A percentile compares a stretch with the other conserved stretches of the same genome.
Conservation (phyloP, 1,140 invertebrate genomes). For the Harpegnathos saltator region DNA sequence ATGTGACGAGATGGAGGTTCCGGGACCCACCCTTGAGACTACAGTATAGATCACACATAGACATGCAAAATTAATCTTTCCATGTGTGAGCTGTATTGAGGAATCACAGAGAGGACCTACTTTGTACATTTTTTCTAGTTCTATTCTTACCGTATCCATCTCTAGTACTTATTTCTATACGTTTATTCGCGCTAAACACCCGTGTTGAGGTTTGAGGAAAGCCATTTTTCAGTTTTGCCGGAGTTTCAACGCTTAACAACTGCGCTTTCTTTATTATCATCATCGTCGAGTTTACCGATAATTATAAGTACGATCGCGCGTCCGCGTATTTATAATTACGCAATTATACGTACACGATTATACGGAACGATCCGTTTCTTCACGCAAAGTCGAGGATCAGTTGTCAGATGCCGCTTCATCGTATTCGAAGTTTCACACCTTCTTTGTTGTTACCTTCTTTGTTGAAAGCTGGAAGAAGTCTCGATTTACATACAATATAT, state of each 20-base stretch:
- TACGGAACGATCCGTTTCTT: no score
- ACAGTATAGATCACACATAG: constrained; percentile 93
- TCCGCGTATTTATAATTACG: no score
- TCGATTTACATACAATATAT: constrained; percentile 7
- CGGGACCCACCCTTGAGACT: constrained; percentile 94
- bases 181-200: not conserved
- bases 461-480: no score
- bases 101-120: constrained; percentile 55
- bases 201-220: constrained; percentile 13
- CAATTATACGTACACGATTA: no score
- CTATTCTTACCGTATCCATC: constrained; percentile 57
- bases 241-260: not conserved
- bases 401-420: no score
- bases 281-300: constrained; percentile 3
- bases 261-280: not conserved
- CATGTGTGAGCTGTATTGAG: constrained; percentile 49
- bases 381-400: no score
- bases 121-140: constrained; percentile 57
- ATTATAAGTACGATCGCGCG: not conserved
- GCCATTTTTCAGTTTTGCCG: not conserved
- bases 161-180: constrained; percentile 64
- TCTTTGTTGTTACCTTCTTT: no score
- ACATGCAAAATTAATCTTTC: constrained; percentile 84
- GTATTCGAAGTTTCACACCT: no score
- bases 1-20: constrained; percentile 98